Evolutionary conservation across 1,140 invertebrate genomes (phyloP), one percentile per base, ranked within the genome.

Genomic region (Zophobas atratus): DNA sequence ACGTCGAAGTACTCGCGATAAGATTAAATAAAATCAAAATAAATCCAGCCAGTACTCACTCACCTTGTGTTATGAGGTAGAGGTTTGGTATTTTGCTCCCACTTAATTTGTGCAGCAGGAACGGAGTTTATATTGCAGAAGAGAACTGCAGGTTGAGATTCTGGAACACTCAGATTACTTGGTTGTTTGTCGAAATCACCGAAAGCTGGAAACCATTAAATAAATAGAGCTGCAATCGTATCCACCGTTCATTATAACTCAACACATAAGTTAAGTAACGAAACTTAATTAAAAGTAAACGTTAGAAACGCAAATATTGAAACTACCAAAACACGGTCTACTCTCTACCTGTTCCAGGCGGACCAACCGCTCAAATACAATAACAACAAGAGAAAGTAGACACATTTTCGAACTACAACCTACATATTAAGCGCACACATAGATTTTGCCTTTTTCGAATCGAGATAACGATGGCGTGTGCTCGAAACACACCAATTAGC

Each of bases 1-100:
- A 20, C 20, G 20, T 20, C 20, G 20, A 20, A 20, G 20, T 20
- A 20, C 20, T 20, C 20, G 20, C 20, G 20, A 20, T 20, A 20
- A 20, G 20, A 20, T 20, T 20, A 20, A 20, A 20, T 20, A 20
- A 20, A 20, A 20, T 20, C 0, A 20, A 20, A 20, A 20, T 20
- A 20, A 20, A 20, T 20, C 20, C 20, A 20, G 20, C 20, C 20
- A 20, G 20, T 20, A 20, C 20, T 20, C 20, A 57, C 39, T 76
- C 78, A 84, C 83, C 81, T 84, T 81, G 78, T 79, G 60, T 77
- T 79, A n/a, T 82, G 81, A 81, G 82, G 82, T 83, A 84, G 80
- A 77, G 77, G 70, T 76, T 46, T 57, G 33, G 78, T 57, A 78
- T 81, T 74, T 55, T 80, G 79, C 76, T 83, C 82, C 84, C 84